Base-by-base conservation (phyloP, 2,888 invertebrate species). In the Lithophane ornitopus region DNA sequence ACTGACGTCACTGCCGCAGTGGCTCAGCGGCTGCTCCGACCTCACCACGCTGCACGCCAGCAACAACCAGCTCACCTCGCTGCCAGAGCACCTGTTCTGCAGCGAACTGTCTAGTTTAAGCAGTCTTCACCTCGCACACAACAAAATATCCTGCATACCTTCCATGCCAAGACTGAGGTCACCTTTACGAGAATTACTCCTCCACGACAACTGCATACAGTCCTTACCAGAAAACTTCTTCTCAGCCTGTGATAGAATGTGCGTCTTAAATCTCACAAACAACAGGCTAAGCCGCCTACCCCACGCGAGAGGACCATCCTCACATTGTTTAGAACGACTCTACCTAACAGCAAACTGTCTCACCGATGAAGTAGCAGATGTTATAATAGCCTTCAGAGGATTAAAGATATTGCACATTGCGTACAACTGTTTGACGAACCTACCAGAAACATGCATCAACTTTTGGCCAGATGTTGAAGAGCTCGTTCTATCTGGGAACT, bases 391-490 rank as follows among this genome's bases (percentile, higher is more conserved):
- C 78, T 97, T 98, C 73, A 94, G 96, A 81, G 97, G 97, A 67
- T 92, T 98, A 44, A 97, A 97, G 89, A 97, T 97, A 76, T 94
- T 98, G 28, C 98, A 98, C 89, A 97, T 98, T 22, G 98, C 98
- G 3, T 98, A 98, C 89, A 98, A 98, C 90, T 98, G 98, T 82
- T 95, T 98, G 56, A 98, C 98, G 1, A 96, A 96, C 44, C 94
- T 98, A 81, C 98, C 98, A 1, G 98, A 98, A 88, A 97, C 97
- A 83, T 98, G 98, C 89, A 97, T 98, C 44, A 97, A 97, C 69
- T 97, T 97, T 88, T 98, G 98, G 98, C 97, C 97, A 1, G 98
- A 98, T 85, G 96, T 98, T 83, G 98, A 98, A 94, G 98, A 98
- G 90, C 93, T 99, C 52, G 97, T 98, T 2, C 90, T 98, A 66